A percentile compares a stretch with the other conserved stretches of the same genome.
These are phyloP conservation scores for Sardina pilchardus DNA, from an alignment of 2,113 vertebrate genomes.

Conservation along the genomic window DNA sequence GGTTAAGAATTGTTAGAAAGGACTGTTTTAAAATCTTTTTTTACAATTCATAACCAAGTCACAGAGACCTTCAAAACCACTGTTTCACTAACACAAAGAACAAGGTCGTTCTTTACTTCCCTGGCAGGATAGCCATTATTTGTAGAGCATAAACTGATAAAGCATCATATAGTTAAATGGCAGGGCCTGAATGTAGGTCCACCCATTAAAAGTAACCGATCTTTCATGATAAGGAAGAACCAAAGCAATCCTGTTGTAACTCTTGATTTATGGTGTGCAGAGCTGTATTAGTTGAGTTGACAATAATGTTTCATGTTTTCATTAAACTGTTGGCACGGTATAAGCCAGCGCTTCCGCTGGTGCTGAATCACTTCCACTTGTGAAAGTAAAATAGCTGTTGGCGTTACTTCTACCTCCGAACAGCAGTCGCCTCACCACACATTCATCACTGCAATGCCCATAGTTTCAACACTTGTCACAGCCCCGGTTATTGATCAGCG, in stretches of 20 bases:
- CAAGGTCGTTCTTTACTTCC: background rate
- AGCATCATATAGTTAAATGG: background rate
- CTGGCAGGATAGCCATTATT: background rate
- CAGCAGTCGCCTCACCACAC: background rate
- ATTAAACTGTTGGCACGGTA: background rate
- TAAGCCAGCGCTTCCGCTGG: background rate
- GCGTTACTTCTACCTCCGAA: background rate
- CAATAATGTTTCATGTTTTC: background rate
- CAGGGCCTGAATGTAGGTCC: background rate
- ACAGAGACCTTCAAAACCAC: background rate
- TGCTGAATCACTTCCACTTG: background rate
- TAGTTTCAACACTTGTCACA: background rate
- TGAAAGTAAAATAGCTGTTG: background rate
- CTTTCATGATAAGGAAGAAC: background rate
- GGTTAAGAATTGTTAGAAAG: too few relatives aligned
- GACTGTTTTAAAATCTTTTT: background rate
- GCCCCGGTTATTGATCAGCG: too few relatives aligned
- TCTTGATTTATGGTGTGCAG: background rate
- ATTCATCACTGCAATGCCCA: background rate
- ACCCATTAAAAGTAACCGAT: background rate
- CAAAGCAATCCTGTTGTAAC: background rate
- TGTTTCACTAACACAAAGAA: background rate
- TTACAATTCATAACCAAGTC: background rate
- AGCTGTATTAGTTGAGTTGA: background rate
- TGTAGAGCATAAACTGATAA: background rate